Percentiles rank a stretch among this genome's conserved stretches.
These are phyloP conservation scores for Eurytoma adleriae DNA, from an alignment of 2,888 invertebrate genomes.

Conservation along the genomic window DNA sequence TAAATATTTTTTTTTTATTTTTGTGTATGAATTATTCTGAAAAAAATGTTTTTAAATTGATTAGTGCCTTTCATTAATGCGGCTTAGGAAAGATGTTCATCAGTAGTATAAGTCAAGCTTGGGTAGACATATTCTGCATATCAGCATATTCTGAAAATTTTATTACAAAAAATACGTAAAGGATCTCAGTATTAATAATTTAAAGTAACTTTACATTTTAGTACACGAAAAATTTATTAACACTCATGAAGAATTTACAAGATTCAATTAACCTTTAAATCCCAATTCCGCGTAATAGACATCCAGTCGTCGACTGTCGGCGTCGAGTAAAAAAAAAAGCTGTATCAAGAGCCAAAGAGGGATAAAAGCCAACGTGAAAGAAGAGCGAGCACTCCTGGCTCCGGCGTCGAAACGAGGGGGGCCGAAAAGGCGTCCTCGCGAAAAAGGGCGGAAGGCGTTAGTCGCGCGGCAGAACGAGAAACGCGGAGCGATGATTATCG, in stretches of 20 bases:
- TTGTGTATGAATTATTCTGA: no score
- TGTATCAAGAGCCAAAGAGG: conserved; percentile 28
- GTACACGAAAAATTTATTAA: no score
- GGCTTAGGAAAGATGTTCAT: no score
- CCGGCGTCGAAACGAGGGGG: background rate
- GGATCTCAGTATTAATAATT: background rate
- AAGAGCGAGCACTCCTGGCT: conserved; percentile 14
- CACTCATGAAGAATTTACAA: background rate
- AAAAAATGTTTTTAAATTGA: no score
- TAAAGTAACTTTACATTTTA: no score
- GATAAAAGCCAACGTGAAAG: conserved; percentile 13
- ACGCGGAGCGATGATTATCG: conserved; percentile 65
- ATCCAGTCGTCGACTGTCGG: background rate
- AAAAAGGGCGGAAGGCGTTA: conserved; percentile 40
- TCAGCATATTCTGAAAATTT: background rate
- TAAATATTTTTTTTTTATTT: no score
- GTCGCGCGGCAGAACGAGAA: conserved; percentile 48
- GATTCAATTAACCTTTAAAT: background rate
- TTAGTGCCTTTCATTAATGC: no score
- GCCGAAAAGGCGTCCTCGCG: background rate
- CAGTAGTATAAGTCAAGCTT: no score
- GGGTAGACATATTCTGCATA: no score
- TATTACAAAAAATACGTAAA: background rate
- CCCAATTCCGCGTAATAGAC: conserved; percentile 13
- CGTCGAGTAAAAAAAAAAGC: conserved; percentile 4